Evolutionary conservation across 2,113 vertebrate species (phyloP).

Genomic region (Sakesphorus luctuosus): DNA sequence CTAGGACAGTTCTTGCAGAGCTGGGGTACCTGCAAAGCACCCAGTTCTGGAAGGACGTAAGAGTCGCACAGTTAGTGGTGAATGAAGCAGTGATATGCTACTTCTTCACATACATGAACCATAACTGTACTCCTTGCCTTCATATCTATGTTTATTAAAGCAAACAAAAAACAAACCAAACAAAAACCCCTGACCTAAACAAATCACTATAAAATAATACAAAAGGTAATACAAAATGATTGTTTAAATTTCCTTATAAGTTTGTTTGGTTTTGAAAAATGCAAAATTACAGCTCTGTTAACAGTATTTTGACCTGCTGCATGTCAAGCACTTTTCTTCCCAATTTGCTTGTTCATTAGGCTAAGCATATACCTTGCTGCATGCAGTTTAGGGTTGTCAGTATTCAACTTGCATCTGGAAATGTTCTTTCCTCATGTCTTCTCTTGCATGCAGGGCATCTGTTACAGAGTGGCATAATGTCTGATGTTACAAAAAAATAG

Average conservation of each 20-base stretch:
- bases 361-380: fast-evolving
- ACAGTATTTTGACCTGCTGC: not conserved
- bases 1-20: not conserved
- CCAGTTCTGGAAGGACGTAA: fast-evolving
- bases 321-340: not conserved
- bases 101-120: not conserved
- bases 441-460: not conserved
- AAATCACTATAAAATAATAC: not conserved
- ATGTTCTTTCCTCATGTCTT: not conserved
- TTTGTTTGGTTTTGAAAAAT: not conserved
- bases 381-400: not conserved
- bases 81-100: not conserved
- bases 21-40: fast-evolving
- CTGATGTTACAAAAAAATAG: not conserved
- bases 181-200: not conserved
- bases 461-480: not conserved
- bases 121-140: not conserved
- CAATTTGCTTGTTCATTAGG: not conserved
- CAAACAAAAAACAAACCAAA: not conserved
- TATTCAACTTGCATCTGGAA: not conserved
- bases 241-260: not conserved
- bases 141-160: not conserved
- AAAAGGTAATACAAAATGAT: not conserved
- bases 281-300: not conserved
- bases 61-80: fast-evolving